Evolutionary conservation across 2,888 invertebrate genomes (phyloP), one percentile per base, ranked within the genome.

Genomic region (Petrolisthes manimaculis): DNA sequence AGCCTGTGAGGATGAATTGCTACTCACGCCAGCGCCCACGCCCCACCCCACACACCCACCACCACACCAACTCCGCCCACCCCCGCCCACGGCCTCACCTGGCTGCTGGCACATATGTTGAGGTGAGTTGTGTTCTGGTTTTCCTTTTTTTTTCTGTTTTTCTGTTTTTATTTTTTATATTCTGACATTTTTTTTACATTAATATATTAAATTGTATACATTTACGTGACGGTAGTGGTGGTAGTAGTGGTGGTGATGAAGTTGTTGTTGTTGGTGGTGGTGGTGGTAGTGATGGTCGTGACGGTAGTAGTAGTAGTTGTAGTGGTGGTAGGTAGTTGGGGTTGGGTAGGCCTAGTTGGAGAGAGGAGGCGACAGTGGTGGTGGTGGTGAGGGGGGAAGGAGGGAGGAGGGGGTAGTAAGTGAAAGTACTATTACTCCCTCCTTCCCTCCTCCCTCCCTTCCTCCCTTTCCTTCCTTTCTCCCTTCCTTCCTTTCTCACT

Each of bases 1-100:
- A 61, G 87, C 87, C 51, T 83, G 84, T n/a, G 87, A 88, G n/a
- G 87, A 88, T 14, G 87, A 88, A 18, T 56, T 84, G 37, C n/a
- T 85, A 8, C 75, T 79, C 5, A 75, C 88, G 8, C 84, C 84
- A 5, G 51, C 84, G 18, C 55, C 84, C 75, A 84, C 84, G 55
- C 87, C 87, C 80, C 83, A 61, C 83, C 78, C 51, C 83, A 37
- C 80, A 84, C 18, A 24, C 71, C 51, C 75, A 14, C 80, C 61
- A 74, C 74, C 55, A 12, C 37, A 77, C 53, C 21, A 83, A 21
- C 21, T 18, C 61, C 14, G 51, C 24, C n/a, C 61, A 21, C 82
- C 67, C 56, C 51, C 56, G 18, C 77, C 51, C 85, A 61, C 74
- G 77, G 14, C 56, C 55, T 9, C 88, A 51, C 51, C 61, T 77